Evolutionary conservation across 1,140 invertebrate species (phyloP).

Genomic region (Leptinotarsa lineolata): DNA sequence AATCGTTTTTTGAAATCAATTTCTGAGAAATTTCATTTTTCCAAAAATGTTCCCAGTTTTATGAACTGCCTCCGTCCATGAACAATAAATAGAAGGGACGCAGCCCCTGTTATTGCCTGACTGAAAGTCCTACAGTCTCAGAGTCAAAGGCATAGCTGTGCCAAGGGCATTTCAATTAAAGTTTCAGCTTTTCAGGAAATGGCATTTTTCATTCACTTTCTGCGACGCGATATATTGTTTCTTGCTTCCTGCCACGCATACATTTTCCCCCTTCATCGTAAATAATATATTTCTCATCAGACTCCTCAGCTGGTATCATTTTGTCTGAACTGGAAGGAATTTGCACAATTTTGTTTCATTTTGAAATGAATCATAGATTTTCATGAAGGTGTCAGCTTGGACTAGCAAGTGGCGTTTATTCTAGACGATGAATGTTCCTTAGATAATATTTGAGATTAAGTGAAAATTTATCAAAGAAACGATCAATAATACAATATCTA

Average conservation of each 20-base stretch:
- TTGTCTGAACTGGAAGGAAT: not conserved
- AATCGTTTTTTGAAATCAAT: too few species aligned
- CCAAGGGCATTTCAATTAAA: constrained; percentile 50
- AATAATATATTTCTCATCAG: constrained; percentile 21
- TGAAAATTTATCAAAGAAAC: too few species aligned
- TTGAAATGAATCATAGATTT: too few species aligned
- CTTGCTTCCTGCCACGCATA: constrained; percentile 22
- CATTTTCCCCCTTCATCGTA: constrained; percentile 19
- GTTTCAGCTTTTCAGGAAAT: constrained; percentile 39
- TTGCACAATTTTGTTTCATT: not conserved
- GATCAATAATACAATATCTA: too few species aligned
- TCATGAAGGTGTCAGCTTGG: too few species aligned
- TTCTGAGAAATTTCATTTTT: too few species aligned
- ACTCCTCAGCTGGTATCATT: constrained; percentile 3
- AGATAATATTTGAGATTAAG: too few species aligned
- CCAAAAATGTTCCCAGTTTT: not conserved
- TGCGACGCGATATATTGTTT: constrained; percentile 27
- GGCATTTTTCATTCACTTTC: constrained; percentile 34
- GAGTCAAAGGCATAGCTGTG: constrained; percentile 43
- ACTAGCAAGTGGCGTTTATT: too few species aligned
- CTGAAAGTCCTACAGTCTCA: constrained; percentile 7
- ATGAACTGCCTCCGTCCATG: not conserved
- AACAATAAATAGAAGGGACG: constrained; percentile 6
- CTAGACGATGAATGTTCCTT: too few species aligned
- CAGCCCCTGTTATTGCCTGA: constrained; percentile 10